Percentiles rank a stretch among this genome's conserved stretches.
phyloP scores from a whole-genome alignment of 2,113 vertebrate species.

The Nothocercus nigrocapillus region DNA sequence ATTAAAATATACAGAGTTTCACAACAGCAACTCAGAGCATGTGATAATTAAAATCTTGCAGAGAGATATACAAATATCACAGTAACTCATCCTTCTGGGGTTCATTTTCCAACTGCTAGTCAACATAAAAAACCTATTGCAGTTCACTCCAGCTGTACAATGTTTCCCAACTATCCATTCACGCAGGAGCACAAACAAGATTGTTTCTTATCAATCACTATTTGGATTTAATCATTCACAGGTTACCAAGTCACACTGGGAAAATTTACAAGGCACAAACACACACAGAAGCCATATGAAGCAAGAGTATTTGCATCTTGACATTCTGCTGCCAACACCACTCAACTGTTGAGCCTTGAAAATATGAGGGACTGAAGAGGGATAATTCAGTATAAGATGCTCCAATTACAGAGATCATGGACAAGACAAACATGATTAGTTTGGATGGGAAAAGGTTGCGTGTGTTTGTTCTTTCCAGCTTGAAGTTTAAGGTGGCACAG shows the following conservation, averaged over 20 bases:
- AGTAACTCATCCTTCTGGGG: neutral
- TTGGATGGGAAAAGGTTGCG: neutral
- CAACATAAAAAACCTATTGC: neutral
- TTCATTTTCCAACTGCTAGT: neutral
- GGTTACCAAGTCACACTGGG: neutral
- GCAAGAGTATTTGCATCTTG: neutral
- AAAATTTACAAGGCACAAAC: neutral
- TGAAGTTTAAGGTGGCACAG: neutral
- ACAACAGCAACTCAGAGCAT: neutral
- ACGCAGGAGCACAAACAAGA: neutral
- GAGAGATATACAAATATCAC: neutral
- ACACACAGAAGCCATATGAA: neutral
- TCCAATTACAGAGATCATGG: conserved; percentile 4
- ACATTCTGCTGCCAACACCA: conserved; percentile 8
- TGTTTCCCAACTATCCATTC: neutral
- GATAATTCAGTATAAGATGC: neutral
- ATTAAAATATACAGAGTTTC: neutral
- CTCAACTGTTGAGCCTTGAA: neutral
- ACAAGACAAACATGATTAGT: neutral
- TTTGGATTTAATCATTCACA: neutral
- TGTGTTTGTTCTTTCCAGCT: neutral
- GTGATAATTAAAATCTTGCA: neutral
- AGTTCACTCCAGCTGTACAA: neutral
- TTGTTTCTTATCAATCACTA: neutral
- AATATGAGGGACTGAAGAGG: neutral